phyloP scores from a whole-genome alignment of 2,113 vertebrate species.

The Mesembrinibis cayennensis region DNA sequence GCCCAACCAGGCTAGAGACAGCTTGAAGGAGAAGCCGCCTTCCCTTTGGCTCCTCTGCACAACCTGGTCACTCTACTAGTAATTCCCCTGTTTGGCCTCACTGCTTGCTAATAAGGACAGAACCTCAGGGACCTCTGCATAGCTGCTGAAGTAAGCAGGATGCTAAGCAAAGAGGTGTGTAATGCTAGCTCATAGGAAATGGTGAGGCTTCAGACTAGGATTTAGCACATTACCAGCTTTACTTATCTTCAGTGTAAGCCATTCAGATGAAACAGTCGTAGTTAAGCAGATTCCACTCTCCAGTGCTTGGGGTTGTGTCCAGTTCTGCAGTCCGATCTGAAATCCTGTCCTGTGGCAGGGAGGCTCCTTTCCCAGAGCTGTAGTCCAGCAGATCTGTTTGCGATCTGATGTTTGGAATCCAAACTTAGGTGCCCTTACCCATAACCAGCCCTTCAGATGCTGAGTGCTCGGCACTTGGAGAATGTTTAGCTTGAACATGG shows the following conservation, averaged over 20 bases:
- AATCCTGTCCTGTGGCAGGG: background rate
- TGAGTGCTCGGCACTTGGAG: background rate
- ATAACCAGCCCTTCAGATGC: background rate
- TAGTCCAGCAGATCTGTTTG: background rate
- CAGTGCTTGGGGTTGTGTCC: background rate
- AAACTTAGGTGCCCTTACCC: background rate
- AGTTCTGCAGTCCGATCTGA: background rate
- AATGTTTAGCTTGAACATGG: background rate
- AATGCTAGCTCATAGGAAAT: background rate
- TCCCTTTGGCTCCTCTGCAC: background rate
- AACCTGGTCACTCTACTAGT: background rate
- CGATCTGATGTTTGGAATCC: background rate
- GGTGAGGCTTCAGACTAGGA: constrained; percentile 14
- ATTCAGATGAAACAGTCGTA: background rate
- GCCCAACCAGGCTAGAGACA: background rate
- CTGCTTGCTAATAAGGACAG: background rate
- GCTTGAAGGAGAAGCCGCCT: background rate
- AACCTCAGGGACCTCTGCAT: background rate
- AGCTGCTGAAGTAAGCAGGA: background rate
- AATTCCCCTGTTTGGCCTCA: background rate
- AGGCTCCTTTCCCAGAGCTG: background rate
- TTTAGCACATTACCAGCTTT: constrained; percentile 43
- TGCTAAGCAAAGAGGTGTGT: background rate
- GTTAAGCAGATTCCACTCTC: constrained; percentile 19
- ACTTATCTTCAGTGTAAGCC: constrained; percentile 16